Base-by-base conservation (phyloP, 2,888 invertebrate genomes). In the Cephus spinipes region DNA sequence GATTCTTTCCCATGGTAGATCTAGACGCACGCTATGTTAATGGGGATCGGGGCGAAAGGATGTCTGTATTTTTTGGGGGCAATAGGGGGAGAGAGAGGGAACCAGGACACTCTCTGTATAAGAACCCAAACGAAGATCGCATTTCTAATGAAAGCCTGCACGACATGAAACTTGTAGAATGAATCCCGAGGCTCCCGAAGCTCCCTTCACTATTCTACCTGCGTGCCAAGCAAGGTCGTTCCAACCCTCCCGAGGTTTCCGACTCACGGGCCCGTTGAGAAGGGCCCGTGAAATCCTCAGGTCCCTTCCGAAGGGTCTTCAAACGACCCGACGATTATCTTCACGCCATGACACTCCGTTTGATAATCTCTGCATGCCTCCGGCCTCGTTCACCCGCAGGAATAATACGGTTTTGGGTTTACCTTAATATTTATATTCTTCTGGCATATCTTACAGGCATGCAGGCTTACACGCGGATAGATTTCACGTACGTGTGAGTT, bases 211-310 rank as follows among this genome's bases (percentile, higher is more conserved):
- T 81, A 81, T 82, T 82, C 82, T 79, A 77, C 80, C 76, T 76
- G 81, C 82, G 79, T 82, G 79, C 81, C 79, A 76, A 75, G 79
- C 82, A 82, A 82, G 83, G 83, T 80, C 82, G 81, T 79, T 79
- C 68, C 77, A 77, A 76, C 74, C 75, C 77, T 79, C 69, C 68
- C n/a, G 55, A 35, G 77, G 33, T 69, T 32, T 73, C 9, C 33
- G 73, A 68, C 40, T 77, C 69, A 74, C 76, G 77, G 30, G 73
- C 34, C 36, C 35, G 30, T 31, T 30, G 0, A 0, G 11, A 32
- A 1, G 31, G 32, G 32, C 35, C 35, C 35, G 35, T 35, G 35
- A 40, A 55, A 40, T 12, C 23, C n/a, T 30, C 40, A 2, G 71
- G 71, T 30, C 71, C 71, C 32, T 71, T 40, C 35, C 11, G 35